Evolutionary conservation across 64 coral and sea anemone species (phyloP), one percentile per base, ranked within the genome.

Genomic region (Pachyseris speciosa): DNA sequence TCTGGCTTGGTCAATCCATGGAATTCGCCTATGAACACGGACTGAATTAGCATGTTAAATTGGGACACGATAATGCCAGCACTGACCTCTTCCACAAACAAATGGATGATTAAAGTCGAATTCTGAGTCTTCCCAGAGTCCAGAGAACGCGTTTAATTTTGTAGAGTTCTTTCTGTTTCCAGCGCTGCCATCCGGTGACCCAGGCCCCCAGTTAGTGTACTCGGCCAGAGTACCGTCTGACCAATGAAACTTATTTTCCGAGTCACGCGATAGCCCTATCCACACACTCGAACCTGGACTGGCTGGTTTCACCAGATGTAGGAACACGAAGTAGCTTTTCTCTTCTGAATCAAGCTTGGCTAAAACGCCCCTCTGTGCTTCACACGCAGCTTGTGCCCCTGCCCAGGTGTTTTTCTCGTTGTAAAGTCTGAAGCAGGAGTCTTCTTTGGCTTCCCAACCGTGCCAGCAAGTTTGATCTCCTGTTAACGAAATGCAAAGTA

Each of bases 251-350:
- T 63, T 81, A 2, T 61, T 81, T 4, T 81, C 34, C 32, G 53
- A n/a, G 34, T 81, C 53, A 61, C 49, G 77, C 13, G 77, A 81
- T 11, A 81, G n/a, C 77, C 77, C 77, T 26, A 81, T 81, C 77
- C 77, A 81, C 22, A 81, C 53, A 26, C 49, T 63, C 29, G 77
- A 81, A 20, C 77, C 63, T 20, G 53, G 77, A 81, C 55, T 81
- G 19, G 77, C 53, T 27, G 77, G 77, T 40, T 61, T 81, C 1
- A 81, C 33, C 19, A 81, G 53, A 39, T 81, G 51, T 11, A 81
- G 53, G 22, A 63, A 81, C 51, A 81, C 52, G 53, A 81, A 81
- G 34, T 81, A 81, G n/a, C 26, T 81, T 36, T 81, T 61, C 38
- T 81, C 77, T 61, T 81, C 50, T 4, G 77, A 25, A n/a, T 81